Evolutionary conservation across 2,797 vertebrate genomes (phyloP).

Genomic region (Acanthurus tractus): DNA sequence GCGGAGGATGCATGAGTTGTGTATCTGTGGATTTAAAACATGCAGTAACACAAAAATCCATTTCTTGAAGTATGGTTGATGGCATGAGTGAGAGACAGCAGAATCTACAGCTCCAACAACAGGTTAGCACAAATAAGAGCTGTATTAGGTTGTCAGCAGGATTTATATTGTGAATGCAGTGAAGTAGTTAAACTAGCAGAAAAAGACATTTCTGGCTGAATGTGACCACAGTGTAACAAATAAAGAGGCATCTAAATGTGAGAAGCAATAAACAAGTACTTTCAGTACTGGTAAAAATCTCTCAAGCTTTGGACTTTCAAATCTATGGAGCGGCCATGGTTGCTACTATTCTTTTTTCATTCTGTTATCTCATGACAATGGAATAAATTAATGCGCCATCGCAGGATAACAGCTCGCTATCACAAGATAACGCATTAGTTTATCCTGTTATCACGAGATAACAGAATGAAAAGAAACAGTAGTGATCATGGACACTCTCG

Average conservation of each 20-base stretch:
- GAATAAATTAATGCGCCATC: too few species aligned
- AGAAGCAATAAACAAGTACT: conserved; percentile 28
- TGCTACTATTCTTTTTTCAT: too few species aligned
- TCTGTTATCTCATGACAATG: too few species aligned
- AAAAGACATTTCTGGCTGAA: neutral
- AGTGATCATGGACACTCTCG: too few species aligned
- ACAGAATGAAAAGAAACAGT: too few species aligned
- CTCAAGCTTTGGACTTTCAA: neutral
- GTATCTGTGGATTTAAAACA: conserved; percentile 57
- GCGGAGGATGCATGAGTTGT: conserved; percentile 50
- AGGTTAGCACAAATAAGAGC: conserved; percentile 43
- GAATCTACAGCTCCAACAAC: conserved; percentile 37
- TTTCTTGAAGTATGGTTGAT: conserved; percentile 53
- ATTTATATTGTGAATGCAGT: conserved; percentile 17
- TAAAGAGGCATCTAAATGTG: conserved; percentile 5
- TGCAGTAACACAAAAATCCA: conserved; percentile 63
- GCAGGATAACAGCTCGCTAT: too few species aligned
- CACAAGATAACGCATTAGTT: too few species aligned
- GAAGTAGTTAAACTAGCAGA: conserved; percentile 18
- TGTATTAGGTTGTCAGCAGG: conserved; percentile 7
- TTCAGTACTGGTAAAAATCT: conserved; percentile 4
- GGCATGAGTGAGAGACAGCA: conserved; percentile 62
- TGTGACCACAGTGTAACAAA: conserved; percentile 10
- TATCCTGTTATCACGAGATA: too few species aligned
- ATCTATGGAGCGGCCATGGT: too few species aligned